Base-by-base conservation (phyloP, 2,797 vertebrate genomes). In the Hippocampus kuda region DNA sequence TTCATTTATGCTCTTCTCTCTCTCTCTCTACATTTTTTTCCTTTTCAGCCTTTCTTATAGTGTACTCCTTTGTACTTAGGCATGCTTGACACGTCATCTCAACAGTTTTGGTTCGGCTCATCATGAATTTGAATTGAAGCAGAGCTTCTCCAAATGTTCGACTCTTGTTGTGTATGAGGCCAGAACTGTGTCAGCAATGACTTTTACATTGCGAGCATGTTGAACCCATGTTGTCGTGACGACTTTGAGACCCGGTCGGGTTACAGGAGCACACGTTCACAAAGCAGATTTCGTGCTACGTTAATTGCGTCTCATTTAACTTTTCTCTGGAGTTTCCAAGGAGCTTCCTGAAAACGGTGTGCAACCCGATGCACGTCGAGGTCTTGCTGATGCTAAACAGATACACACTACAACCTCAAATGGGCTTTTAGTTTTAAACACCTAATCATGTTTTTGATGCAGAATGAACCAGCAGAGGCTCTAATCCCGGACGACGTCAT, bases 401-500 rank as follows among this genome's bases (percentile, higher is more conserved):
- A n/a, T 63, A 1, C 30, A 34, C 16, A 60, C 57, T 34, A 3
- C 54, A 27, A n/a, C 26, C 56, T 27, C 27, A 26, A 38, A 60
- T 27, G 7, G 27, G 26, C 57, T 27, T 27, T 30, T 60, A 16
- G 57, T 34, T 30, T 60, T 60, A 3, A 60, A 60, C 59, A 34
- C 15, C 7, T 12, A 57, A 41, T 34, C 7, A 22, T 41, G 66
- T 61, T 79, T 80, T 20, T 89, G 80, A 78, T 88, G 73, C 86
- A 97, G 65, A 84, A 87, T 69, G 91, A 93, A 84, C 86, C 84
- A 53, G 89, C 83, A n/a, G 74, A 83, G 46, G 63, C 76, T 54
- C 42, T 16, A n/a, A 72, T 75, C 46, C 68, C 66, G 15, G 81
- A 77, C 60, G 77, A 82, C 63, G 75, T 83, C 18, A 8, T 24